These are phyloP conservation scores for Anodontia alba DNA, from an alignment of 2,888 invertebrate species.

Conservation along the genomic window DNA sequence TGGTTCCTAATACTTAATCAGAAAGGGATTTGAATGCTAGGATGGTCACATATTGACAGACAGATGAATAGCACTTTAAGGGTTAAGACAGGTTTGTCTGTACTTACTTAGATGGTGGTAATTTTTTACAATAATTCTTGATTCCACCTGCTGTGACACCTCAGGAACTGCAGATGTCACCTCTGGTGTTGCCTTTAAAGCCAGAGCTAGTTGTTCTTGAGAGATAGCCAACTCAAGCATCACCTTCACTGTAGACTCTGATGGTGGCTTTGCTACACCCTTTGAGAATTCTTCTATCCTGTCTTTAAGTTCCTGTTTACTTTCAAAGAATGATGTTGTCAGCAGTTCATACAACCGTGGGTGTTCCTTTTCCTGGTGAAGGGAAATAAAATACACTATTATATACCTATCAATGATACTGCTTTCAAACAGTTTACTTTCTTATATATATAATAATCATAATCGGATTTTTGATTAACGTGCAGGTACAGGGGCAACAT, in stretches of 20 bases:
- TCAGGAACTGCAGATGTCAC: background rate
- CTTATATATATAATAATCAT: too few species aligned
- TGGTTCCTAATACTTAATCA: too few species aligned
- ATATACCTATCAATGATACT: too few species aligned
- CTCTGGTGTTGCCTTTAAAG: background rate
- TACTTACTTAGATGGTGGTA: background rate
- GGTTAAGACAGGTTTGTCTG: too few species aligned
- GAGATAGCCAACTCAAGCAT: background rate
- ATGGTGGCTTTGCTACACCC: background rate
- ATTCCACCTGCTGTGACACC: background rate
- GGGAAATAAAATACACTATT: background rate
- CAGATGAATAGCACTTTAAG: too few species aligned
- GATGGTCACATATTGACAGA: too few species aligned
- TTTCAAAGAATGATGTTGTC: background rate
- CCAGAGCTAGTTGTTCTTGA: background rate
- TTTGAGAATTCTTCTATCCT: constrained; percentile 2
- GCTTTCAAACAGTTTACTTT: too few species aligned
- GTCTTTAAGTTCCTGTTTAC: background rate
- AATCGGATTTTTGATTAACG: too few species aligned
- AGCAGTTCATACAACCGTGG: background rate
- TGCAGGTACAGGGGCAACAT: too few species aligned
- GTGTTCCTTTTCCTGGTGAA: constrained; percentile 3
- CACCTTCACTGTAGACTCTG: background rate
- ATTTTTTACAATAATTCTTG: background rate
- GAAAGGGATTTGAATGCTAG: too few species aligned